A percentile compares a stretch with the other conserved stretches of the same genome.
These are phyloP conservation scores for Sminthopsis crassicaudata DNA, from an alignment of 2,113 vertebrate genomes.

Conservation along the genomic window DNA sequence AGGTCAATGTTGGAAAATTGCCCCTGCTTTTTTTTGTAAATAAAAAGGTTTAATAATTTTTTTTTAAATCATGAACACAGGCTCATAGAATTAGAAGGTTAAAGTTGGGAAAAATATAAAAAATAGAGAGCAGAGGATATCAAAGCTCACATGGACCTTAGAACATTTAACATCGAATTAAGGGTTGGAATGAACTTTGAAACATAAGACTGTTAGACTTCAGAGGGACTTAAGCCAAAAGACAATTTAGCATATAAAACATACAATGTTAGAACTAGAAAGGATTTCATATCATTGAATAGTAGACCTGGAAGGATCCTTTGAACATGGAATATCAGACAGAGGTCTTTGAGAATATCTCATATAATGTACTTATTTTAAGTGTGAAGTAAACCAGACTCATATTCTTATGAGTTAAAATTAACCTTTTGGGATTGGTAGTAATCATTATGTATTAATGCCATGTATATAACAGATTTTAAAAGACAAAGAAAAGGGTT, in stretches of 20 bases:
- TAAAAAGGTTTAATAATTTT: too few species aligned
- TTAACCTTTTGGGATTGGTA: too few species aligned
- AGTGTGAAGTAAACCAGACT: not conserved
- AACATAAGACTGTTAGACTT: not conserved
- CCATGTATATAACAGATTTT: not conserved
- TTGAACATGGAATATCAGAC: not conserved
- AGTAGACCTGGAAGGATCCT: not conserved
- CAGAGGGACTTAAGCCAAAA: not conserved
- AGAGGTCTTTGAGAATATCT: not conserved
- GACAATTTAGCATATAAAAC: not conserved
- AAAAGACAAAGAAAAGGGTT: not conserved
- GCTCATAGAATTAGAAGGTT: not conserved
- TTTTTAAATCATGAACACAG: constrained; percentile 10
- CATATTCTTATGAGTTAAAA: not conserved
- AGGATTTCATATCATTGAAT: not conserved
- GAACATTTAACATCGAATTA: not conserved
- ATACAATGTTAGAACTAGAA: not conserved
- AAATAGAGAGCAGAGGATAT: not conserved
- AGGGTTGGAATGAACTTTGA: not conserved
- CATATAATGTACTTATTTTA: not conserved
- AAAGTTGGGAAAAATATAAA: not conserved
- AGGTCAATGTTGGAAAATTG: too few species aligned
- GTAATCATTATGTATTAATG: not conserved
- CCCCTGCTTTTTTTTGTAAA: too few species aligned
- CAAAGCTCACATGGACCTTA: not conserved